These are phyloP conservation scores for Euwallacea fornicatus DNA, from an alignment of 1,140 invertebrate genomes.

Conservation along the genomic window DNA sequence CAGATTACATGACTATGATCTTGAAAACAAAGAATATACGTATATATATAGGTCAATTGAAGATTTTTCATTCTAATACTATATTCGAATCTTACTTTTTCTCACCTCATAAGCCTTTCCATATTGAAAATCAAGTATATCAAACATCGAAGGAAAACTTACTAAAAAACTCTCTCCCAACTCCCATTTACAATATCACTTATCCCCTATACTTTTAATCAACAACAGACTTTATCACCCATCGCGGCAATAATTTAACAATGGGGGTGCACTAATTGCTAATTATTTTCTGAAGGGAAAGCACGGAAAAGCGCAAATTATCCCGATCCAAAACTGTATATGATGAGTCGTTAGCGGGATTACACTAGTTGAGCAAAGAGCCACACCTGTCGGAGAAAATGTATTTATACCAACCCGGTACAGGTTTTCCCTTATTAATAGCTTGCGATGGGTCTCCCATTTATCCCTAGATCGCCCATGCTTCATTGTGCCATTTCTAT, in stretches of 20 bases:
- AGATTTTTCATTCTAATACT: no score
- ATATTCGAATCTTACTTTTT: no score
- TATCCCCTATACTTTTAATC: not conserved
- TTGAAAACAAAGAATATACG: no score
- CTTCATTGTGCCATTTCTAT: no score
- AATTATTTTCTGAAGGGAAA: slow-evolving; percentile 14
- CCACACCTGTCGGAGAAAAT: slow-evolving; percentile 12
- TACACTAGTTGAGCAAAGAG: slow-evolving; percentile 9
- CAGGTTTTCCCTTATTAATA: slow-evolving; percentile 16
- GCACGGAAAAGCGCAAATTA: slow-evolving; percentile 16
- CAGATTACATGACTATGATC: no score
- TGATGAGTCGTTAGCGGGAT: slow-evolving; percentile 20
- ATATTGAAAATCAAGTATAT: no score
- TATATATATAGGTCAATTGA: no score
- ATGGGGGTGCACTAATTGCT: slow-evolving; percentile 1
- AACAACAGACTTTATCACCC: not conserved
- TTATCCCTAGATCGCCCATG: no score
- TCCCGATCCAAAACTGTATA: slow-evolving; percentile 5
- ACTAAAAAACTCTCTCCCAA: not conserved
- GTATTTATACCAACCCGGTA: not conserved
- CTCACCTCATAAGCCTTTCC: no score
- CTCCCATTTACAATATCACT: not conserved
- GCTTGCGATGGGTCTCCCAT: not conserved
- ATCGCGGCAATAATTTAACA: not conserved
- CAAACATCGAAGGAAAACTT: no score